Conservation (phyloP, 1,140 invertebrate species). For the Theocolax elegans region DNA sequence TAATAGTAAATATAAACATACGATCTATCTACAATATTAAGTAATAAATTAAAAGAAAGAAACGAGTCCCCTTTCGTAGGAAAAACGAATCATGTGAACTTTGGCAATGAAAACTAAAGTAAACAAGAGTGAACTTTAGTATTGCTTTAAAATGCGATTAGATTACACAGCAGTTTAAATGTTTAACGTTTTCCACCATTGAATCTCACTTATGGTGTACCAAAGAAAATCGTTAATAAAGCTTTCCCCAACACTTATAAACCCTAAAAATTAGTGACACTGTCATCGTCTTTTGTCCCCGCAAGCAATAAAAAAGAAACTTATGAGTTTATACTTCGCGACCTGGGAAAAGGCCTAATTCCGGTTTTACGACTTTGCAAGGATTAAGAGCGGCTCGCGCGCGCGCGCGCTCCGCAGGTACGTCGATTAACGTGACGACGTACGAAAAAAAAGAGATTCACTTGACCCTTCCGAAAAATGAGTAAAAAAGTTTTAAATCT, state of each 20-base stretch:
- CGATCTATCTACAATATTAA: not conserved
- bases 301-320: not conserved
- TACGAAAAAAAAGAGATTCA: no score
- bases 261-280: constrained; percentile 21
- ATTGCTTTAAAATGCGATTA: no score
- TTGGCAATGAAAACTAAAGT: not conserved
- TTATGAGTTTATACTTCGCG: not conserved
- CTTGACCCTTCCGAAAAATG: no score
- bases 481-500: no score
- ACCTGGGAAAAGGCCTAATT: constrained; percentile 16
- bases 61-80: not conserved
- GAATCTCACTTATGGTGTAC: no score
- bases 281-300: no score
- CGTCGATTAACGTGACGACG: no score
- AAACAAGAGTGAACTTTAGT: not conserved
- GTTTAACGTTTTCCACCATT: no score
- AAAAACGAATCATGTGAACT: no score
- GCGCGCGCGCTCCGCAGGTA: not conserved
- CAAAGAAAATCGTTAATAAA: constrained; percentile 5
- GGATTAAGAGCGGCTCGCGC: constrained; percentile 16
- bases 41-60: not conserved
- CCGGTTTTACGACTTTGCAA: constrained; percentile 15
- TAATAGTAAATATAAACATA: not conserved
- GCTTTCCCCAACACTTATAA: not conserved
- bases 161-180: not conserved